Conservation (phyloP, 2,797 vertebrate species). For the Molothrus ater region DNA sequence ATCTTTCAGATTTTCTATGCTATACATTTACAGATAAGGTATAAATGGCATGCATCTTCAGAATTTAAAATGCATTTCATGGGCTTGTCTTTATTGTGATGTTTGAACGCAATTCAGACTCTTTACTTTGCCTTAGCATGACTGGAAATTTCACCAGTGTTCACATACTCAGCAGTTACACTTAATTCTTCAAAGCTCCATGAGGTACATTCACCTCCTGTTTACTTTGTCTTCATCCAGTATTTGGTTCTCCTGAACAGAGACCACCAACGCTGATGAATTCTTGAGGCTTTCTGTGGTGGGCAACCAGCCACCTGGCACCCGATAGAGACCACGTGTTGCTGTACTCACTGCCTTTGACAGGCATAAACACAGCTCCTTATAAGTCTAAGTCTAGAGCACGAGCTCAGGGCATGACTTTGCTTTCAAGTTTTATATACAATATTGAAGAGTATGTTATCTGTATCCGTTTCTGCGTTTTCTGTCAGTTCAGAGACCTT, state of each 20-base stretch:
- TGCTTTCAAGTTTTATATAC: slow-evolving; percentile 50
- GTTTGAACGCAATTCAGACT: slow-evolving; percentile 65
- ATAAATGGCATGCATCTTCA: slow-evolving; percentile 55
- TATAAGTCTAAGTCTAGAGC: slow-evolving; percentile 36
- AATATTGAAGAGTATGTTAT: slow-evolving; percentile 16
- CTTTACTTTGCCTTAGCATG: slow-evolving; percentile 28
- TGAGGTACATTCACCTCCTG: neutral
- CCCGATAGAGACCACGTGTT: neutral
- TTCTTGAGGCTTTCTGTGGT: slow-evolving; percentile 2
- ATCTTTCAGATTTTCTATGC: slow-evolving; percentile 60
- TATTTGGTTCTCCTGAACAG: slow-evolving; percentile 18
- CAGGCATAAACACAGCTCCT: slow-evolving; percentile 45
- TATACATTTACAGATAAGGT: slow-evolving; percentile 64
- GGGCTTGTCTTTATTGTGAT: slow-evolving; percentile 51
- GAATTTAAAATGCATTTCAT: slow-evolving; percentile 39
- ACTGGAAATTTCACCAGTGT: slow-evolving; percentile 36
- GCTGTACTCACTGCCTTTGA: neutral
- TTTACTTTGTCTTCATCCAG: slow-evolving; percentile 41
- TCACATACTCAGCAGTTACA: slow-evolving; percentile 47
- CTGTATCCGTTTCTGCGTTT: slow-evolving; percentile 4
- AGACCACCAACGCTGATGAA: slow-evolving; percentile 29
- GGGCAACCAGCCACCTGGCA: slow-evolving; percentile 23
- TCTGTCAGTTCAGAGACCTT: slow-evolving; percentile 57
- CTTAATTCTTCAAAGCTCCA: neutral
- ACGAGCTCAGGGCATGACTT: neutral